phyloP scores from a whole-genome alignment of 2,888 invertebrate species.

The Cheilosia variabilis region DNA sequence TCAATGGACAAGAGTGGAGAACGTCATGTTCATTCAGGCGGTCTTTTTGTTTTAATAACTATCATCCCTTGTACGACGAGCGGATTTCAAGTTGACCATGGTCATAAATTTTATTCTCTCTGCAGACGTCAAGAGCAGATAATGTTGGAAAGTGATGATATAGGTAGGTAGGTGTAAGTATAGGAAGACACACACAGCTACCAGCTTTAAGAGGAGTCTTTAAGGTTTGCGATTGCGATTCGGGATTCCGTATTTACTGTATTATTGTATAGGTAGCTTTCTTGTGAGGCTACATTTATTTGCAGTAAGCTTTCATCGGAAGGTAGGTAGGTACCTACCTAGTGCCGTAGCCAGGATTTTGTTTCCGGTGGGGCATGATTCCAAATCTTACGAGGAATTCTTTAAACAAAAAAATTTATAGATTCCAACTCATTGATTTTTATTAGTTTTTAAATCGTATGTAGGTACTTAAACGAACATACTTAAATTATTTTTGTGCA shows the following conservation, averaged over 20 bases:
- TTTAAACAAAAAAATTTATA: too few relatives aligned
- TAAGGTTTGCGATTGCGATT: not conserved
- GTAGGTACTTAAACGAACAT: too few relatives aligned
- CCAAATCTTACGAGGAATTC: too few relatives aligned
- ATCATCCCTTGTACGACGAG: constrained; percentile 68
- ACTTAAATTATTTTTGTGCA: too few relatives aligned
- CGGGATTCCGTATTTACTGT: not conserved
- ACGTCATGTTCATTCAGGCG: constrained; percentile 34
- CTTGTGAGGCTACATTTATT: not conserved
- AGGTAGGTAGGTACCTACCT: too few relatives aligned
- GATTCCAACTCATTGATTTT: too few relatives aligned
- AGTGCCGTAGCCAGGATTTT: too few relatives aligned
- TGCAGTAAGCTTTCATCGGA: not conserved
- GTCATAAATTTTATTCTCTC: constrained; percentile 66
- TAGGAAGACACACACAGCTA: too few relatives aligned
- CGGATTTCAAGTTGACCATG: constrained; percentile 70
- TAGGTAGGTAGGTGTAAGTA: too few relatives aligned
- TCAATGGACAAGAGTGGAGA: constrained; percentile 51
- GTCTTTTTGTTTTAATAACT: constrained; percentile 20
- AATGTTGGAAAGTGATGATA: not conserved
- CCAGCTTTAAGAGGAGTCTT: constrained; percentile 23
- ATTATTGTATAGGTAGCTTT: not conserved
- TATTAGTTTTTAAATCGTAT: too few relatives aligned
- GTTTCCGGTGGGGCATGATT: too few relatives aligned
- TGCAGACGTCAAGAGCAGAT: constrained; percentile 50